Conservation (phyloP, 2,888 invertebrate genomes). For the Drosophila helvetica region DNA sequence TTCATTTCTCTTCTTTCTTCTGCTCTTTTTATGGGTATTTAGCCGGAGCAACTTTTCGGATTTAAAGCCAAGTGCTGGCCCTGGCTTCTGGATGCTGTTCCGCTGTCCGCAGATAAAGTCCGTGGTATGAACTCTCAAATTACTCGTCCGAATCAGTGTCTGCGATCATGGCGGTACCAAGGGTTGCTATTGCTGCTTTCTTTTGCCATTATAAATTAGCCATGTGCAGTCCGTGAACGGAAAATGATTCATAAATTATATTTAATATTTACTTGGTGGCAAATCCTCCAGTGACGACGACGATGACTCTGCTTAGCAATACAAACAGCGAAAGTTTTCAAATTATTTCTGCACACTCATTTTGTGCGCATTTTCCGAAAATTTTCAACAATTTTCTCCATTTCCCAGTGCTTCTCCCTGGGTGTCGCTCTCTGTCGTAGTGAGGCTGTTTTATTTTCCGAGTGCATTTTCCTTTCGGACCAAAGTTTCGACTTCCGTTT, state of each 20-base stretch:
- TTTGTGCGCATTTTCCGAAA: constrained; percentile 65
- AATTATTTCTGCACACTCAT: constrained; percentile 74
- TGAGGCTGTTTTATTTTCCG: constrained; percentile 52
- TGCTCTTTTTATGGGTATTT: constrained; percentile 8
- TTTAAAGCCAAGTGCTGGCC: constrained; percentile 13
- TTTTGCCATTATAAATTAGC: constrained; percentile 50
- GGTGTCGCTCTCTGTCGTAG: constrained; percentile 9
- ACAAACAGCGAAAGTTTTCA: constrained; percentile 67
- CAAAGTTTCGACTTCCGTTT: constrained; percentile 73
- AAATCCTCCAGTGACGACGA: constrained; percentile 45
- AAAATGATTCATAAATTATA: constrained; percentile 69
- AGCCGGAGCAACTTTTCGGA: constrained; percentile 4
- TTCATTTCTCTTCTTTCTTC: constrained; percentile 1
- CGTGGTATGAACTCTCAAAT: constrained; percentile 11
- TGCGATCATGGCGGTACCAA: not conserved
- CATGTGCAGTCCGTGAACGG: constrained; percentile 46
- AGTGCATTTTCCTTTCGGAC: constrained; percentile 73
- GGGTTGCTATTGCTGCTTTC: not conserved
- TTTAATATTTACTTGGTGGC: constrained; percentile 64
- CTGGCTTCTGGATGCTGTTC: constrained; percentile 1
- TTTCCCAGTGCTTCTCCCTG: constrained; percentile 9
- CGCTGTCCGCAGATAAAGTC: not conserved
- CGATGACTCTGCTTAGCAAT: constrained; percentile 45
- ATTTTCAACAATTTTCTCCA: constrained; percentile 55
- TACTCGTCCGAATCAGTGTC: constrained; percentile 1